Base-by-base conservation (phyloP, 2,888 invertebrate species). In the Eulithis prunata region DNA sequence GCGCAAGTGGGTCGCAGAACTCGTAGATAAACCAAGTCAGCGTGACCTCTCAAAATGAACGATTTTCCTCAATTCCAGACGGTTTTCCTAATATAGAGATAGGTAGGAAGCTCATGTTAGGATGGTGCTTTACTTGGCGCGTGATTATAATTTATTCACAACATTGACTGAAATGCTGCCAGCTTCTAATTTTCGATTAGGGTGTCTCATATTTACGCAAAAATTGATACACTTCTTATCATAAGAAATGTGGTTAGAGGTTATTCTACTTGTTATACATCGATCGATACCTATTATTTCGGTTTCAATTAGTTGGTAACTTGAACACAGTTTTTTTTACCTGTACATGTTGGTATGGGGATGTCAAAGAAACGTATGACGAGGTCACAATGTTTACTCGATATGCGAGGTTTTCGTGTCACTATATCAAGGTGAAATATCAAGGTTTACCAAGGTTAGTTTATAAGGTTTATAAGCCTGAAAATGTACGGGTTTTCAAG, bases 121-220 rank as follows among this genome's bases (percentile, higher is more conserved):
- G 62, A 57, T 84, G 85, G 89, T 68, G 69, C 67, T 76, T 76
- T 80, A 86, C 82, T 87, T 84, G 71, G 83, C 81, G 84, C 82
- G 82, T 83, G 79, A 84, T 87, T 86, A 89, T 90, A 86, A 90
- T 88, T 90, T 90, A 91, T 90, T 90, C 86, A 90, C 80, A 85
- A 88, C 86, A 88, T 87, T 86, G 86, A 84, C 83, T 81, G 36
- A 14, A 52, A 52, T 67, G 63, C 64, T 64, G 36, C 67, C 63
- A 64, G 10, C 67, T 47, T 14, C 0, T 7, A 10, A 11, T 14
- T 6, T 46, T 49, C 45, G 54, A 51, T 12, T 52, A 59, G 43
- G 52, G 32, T 3, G 45, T 52, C 41, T n/a, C n/a, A n/a, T n/a
- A n/a, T n/a, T n/a, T n/a, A n/a, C n/a, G n/a, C n/a, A n/a, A n/a